A percentile compares a stretch with the other conserved stretches of the same genome.
phyloP scores from a whole-genome alignment of 2,113 vertebrate species.

The Lanius collurio region DNA sequence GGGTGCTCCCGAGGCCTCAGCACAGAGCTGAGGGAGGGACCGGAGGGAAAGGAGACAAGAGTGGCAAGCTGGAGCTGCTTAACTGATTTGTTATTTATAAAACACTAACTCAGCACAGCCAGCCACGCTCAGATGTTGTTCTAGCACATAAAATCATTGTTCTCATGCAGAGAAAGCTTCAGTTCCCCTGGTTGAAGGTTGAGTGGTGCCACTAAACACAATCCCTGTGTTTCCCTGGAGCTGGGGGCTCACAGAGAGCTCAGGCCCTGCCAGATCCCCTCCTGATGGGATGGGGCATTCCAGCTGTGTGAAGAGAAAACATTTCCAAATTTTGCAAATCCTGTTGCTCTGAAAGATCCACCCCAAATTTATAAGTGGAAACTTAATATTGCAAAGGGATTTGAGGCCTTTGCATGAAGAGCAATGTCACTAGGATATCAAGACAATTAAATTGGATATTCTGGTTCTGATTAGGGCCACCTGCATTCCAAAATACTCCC shows the following conservation, averaged over 20 bases:
- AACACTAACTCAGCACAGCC: background rate
- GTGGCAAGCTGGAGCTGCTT: background rate
- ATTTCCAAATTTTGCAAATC: background rate
- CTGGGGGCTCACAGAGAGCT: background rate
- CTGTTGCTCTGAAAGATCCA: background rate
- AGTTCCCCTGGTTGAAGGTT: background rate
- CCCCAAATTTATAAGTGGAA: too few relatives aligned
- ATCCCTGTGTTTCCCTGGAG: background rate
- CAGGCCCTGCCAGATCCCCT: background rate
- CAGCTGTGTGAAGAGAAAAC: background rate
- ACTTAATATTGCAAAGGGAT: background rate
- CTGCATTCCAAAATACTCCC: background rate
- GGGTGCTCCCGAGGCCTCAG: background rate
- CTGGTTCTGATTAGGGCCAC: background rate
- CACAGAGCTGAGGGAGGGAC: background rate
- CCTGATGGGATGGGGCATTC: background rate
- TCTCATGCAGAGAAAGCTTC: background rate
- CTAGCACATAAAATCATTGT: background rate
- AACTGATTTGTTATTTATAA: background rate
- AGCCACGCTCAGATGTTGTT: background rate
- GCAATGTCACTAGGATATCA: rapidly evolving
- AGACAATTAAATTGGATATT: background rate
- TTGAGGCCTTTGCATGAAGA: background rate
- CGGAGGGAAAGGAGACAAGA: background rate
- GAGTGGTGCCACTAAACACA: rapidly evolving